phyloP scores from a whole-genome alignment of 2,888 invertebrate species.

The Cataglyphis livida region DNA sequence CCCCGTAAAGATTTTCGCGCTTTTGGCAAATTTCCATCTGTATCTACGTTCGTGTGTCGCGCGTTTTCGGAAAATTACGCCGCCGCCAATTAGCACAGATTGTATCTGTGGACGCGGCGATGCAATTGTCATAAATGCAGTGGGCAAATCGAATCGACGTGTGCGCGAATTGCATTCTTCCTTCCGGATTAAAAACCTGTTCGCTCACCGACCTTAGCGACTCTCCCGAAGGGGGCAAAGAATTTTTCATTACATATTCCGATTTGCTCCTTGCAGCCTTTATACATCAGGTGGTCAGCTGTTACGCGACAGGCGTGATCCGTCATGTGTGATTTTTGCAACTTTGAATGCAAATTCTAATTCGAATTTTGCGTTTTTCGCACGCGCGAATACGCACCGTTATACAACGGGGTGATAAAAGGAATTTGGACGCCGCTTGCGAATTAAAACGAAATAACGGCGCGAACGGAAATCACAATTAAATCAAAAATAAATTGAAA shows the following conservation, averaged over 20 bases:
- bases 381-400: not conserved
- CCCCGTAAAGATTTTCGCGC: not conserved
- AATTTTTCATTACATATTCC: slow-evolving; percentile 8
- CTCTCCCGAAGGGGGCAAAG: too few relatives aligned
- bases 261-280: not conserved
- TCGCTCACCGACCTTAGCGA: not conserved
- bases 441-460: slow-evolving; percentile 43
- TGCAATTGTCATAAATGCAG: not conserved
- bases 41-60: not conserved
- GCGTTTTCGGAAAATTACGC: slow-evolving; percentile 22
- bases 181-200: slow-evolving; percentile 12
- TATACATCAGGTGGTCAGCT: not conserved
- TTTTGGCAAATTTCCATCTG: not conserved
- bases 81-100: slow-evolving; percentile 52
- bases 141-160: slow-evolving; percentile 5
- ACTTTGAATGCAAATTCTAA: not conserved
- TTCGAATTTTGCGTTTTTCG: not conserved
- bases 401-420: slow-evolving; percentile 17
- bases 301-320: not conserved
- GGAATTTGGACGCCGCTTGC: slow-evolving; percentile 12
- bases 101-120: not conserved
- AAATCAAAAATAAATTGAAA: slow-evolving; percentile 52
- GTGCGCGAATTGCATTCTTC: not conserved
- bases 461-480: slow-evolving; percentile 46
- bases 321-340: not conserved